Conservation (phyloP, 2,888 invertebrate species). For the Phrixothrix hirtus region DNA sequence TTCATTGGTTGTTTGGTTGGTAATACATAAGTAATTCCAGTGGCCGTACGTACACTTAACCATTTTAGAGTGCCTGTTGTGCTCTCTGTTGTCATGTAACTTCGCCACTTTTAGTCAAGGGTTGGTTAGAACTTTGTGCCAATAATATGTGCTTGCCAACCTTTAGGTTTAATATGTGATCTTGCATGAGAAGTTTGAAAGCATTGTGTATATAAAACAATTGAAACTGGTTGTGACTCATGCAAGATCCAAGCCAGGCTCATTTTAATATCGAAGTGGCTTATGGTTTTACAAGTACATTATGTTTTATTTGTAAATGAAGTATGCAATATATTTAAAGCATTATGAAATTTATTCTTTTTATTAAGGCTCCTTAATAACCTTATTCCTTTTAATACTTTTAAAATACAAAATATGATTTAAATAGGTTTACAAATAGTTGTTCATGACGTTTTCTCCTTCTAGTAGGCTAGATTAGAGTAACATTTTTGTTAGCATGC, state of each 20-base stretch:
- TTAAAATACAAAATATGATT: no score
- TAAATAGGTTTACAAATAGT: no score
- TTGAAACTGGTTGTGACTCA: constrained; percentile 38
- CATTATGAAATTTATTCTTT: constrained; percentile 39
- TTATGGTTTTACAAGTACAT: constrained; percentile 54
- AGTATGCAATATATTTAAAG: constrained; percentile 55
- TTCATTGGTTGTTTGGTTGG: constrained; percentile 46
- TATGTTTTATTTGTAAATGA: constrained; percentile 55
- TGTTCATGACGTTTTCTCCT: no score
- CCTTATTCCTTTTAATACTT: no score
- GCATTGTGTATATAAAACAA: constrained; percentile 25
- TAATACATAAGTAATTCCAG: constrained; percentile 45
- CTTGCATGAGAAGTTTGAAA: constrained; percentile 22
- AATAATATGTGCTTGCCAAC: constrained; percentile 32
- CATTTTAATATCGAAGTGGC: constrained; percentile 46
- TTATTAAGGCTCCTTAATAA: neutral
- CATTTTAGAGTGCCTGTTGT: constrained; percentile 17
- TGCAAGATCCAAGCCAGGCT: constrained; percentile 34
- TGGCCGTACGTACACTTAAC: constrained; percentile 46
- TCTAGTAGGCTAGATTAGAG: no score
- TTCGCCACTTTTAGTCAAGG: constrained; percentile 38
- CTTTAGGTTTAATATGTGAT: constrained; percentile 23
- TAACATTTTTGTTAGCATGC: no score
- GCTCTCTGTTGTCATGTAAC: constrained; percentile 41
- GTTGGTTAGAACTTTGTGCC: constrained; percentile 31